Percentiles rank a stretch among this genome's conserved stretches.
phyloP scores from a whole-genome alignment of 2,888 invertebrate genomes.

The Pomacea canaliculata region DNA sequence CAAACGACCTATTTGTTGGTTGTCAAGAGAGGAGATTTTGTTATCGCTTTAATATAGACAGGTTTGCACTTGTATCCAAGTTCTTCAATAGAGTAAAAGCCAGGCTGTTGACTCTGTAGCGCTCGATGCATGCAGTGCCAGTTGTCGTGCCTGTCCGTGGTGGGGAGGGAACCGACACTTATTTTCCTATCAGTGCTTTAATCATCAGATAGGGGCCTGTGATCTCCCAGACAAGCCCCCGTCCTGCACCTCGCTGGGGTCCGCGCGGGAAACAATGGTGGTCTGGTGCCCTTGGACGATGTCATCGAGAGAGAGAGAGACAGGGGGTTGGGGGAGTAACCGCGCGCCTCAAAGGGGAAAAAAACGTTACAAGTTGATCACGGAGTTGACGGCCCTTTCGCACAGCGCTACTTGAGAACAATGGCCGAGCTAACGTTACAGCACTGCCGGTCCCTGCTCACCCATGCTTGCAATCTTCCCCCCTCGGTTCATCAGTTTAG shows the following conservation, averaged over 20 bases:
- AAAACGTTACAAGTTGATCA: constrained; percentile 14
- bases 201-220: not conserved
- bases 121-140: no score
- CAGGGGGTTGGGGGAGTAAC: no score
- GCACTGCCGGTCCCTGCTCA: not conserved
- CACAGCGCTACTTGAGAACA: constrained; percentile 6
- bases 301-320: not conserved
- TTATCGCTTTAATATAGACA: no score
- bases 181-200: constrained; percentile 11
- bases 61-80: no score
- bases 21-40: no score
- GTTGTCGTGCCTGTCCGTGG: no score
- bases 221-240: not conserved
- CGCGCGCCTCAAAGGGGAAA: not conserved
- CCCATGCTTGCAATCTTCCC: constrained; percentile 5
- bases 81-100: no score
- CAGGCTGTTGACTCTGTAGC: no score
- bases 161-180: not conserved
- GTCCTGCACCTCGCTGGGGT: not conserved
- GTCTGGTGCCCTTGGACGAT: not conserved
- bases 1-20: no score
- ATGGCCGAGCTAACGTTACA: not conserved
- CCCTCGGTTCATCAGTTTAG: constrained; percentile 8
- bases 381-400: constrained; percentile 1
- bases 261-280: not conserved